Percentiles rank a stretch among this genome's conserved stretches.
Conservation (phyloP, 2,888 invertebrate genomes). For the Globia sparganii region DNA sequence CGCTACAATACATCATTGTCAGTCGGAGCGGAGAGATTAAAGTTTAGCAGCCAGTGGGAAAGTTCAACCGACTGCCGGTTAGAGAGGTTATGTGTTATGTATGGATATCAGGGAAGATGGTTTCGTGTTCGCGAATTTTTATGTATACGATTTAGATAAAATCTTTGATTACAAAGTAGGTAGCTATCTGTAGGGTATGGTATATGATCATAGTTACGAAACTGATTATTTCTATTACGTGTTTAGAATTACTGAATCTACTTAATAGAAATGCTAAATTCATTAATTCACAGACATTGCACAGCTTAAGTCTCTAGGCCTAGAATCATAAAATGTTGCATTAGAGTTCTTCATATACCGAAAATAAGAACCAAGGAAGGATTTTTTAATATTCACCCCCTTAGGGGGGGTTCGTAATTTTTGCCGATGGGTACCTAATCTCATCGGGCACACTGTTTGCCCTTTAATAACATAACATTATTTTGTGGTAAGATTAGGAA, state of each 20-base stretch:
- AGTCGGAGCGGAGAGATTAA: constrained; percentile 65
- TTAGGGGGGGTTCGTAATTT: not conserved
- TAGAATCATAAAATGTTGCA: not conserved
- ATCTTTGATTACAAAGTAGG: not conserved
- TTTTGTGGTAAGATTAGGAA: not conserved
- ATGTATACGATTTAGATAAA: not conserved
- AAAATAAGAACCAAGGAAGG: not conserved
- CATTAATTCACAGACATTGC: not conserved
- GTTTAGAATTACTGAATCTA: not conserved
- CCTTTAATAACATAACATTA: not conserved
- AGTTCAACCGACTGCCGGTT: constrained; percentile 50
- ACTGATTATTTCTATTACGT: not conserved
- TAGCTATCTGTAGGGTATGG: not conserved
- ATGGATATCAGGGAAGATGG: not conserved
- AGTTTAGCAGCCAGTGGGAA: constrained; percentile 60
- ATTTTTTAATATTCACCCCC: not conserved
- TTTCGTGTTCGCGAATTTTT: constrained; percentile 18
- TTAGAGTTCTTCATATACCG: not conserved
- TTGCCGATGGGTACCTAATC: not conserved
- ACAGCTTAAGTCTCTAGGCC: not conserved
- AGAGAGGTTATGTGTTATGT: constrained; percentile 36
- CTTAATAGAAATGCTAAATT: not conserved
- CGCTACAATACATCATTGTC: constrained; percentile 87
- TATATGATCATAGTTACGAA: not conserved
- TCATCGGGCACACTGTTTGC: not conserved